These are phyloP conservation scores for Apostichopus leukothele DNA, from an alignment of 53 echinoderm and acorn worm species.

Conservation along the genomic window DNA sequence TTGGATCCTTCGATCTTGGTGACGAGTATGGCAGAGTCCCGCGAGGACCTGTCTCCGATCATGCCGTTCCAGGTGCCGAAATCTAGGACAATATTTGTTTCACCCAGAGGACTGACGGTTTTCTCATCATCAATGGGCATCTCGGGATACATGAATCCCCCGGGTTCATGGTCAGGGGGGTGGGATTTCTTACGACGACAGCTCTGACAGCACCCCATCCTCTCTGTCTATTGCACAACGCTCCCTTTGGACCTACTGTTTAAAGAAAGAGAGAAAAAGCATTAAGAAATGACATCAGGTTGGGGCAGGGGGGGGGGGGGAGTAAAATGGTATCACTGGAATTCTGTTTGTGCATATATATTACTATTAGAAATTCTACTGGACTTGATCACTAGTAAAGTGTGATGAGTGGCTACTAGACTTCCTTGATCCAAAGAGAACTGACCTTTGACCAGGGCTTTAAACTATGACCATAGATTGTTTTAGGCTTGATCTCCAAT, in stretches of 20 bases:
- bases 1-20: conserved; percentile 64
- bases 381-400: too few species aligned
- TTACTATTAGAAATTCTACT: too few species aligned
- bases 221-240: conserved; percentile 32
- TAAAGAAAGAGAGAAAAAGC: neutral
- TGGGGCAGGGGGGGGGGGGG: too few species aligned
- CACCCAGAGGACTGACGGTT: conserved; percentile 24
- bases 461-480: too few species aligned
- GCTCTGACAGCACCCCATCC: conserved; percentile 98
- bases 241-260: neutral
- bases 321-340: too few species aligned
- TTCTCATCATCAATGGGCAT: conserved; percentile 65
- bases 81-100: conserved; percentile 48
- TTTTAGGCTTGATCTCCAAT: too few species aligned
- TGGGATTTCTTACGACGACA: conserved; percentile 77
- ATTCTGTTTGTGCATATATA: too few species aligned
- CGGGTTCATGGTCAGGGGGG: conserved; percentile 60
- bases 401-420: too few species aligned
- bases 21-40: conserved; percentile 34
- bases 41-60: conserved; percentile 29
- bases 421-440: too few species aligned
- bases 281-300: too few species aligned
- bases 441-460: too few species aligned
- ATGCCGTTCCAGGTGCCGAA: conserved; percentile 37
- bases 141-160: conserved; percentile 83